Evolutionary conservation across 35 echinoderm and acorn worm species (phyloP).

Genomic region (Nesometra sesokonis): DNA sequence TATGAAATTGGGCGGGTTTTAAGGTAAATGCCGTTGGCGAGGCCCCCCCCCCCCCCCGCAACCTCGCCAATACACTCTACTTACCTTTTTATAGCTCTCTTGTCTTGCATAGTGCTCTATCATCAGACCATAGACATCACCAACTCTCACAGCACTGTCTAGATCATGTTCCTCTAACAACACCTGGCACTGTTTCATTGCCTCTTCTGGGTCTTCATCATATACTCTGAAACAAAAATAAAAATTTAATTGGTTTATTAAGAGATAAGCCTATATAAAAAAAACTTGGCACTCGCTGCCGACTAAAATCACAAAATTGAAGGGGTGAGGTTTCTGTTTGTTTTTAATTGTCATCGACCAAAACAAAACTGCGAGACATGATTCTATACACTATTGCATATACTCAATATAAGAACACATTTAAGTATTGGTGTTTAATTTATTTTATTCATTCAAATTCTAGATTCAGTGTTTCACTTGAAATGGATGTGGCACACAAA

Average conservation of each 20-base stretch:
- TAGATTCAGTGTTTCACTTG: too few species aligned
- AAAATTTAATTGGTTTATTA: background rate
- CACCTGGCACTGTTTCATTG: slow-evolving; percentile 84
- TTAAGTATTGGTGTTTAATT: too few species aligned
- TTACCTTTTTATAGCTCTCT: slow-evolving; percentile 85
- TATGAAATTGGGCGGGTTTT: background rate
- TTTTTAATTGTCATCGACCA: too few species aligned
- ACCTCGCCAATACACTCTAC: too few species aligned
- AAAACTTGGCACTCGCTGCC: background rate
- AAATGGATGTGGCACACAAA: too few species aligned
- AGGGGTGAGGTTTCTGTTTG: background rate
- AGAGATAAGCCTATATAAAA: background rate
- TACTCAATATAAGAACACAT: too few species aligned
- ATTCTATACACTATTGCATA: too few species aligned
- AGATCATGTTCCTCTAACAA: slow-evolving; percentile 81
- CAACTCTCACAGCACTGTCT: slow-evolving; percentile 79
- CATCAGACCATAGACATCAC: slow-evolving; percentile 96
- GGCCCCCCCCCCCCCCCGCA: background rate
- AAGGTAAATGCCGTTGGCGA: background rate
- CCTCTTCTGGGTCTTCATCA: slow-evolving; percentile 89
- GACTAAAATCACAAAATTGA: background rate
- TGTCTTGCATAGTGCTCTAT: slow-evolving; percentile 95
- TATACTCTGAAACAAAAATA: slow-evolving; percentile 35
- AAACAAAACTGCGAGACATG: too few species aligned
- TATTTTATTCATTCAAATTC: too few species aligned